Evolutionary conservation across 2,888 invertebrate species (phyloP).

Genomic region (Melanargia galathea): DNA sequence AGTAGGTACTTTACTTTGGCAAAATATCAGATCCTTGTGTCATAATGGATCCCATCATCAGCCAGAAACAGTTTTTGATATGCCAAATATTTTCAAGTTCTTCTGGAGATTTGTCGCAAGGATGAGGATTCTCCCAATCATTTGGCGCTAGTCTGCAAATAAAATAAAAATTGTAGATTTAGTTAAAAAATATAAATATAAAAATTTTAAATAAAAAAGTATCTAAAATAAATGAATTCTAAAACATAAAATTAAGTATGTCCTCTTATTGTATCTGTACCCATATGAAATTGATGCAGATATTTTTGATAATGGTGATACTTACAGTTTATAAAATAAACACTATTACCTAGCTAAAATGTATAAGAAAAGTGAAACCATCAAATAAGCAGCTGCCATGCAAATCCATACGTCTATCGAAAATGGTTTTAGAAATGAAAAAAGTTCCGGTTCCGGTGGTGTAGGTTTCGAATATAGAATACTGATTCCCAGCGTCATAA

Average conservation of each 20-base stretch:
- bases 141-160: slow-evolving; percentile 88
- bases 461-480: slow-evolving; percentile 90
- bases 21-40: slow-evolving; percentile 96
- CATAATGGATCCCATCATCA: slow-evolving; percentile 96
- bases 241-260: no score
- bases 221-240: no score
- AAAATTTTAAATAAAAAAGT: no score
- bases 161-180: no score
- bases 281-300: no score
- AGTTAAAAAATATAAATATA: no score
- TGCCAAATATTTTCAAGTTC: slow-evolving; percentile 95
- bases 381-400: slow-evolving; percentile 92
- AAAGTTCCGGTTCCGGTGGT: slow-evolving; percentile 87
- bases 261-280: no score
- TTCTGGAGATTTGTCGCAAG: slow-evolving; percentile 91
- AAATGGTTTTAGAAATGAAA: slow-evolving; percentile 93
- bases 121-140: slow-evolving; percentile 97
- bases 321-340: no score
- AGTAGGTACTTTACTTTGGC: slow-evolving; percentile 87
- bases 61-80: slow-evolving; percentile 95
- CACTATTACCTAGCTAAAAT: slow-evolving; percentile 35
- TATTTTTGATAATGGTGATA: no score
- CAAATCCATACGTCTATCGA: slow-evolving; percentile 93
- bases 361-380: slow-evolving; percentile 50
- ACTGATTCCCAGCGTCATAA: slow-evolving; percentile 97